Percentiles rank a stretch among this genome's conserved stretches.
Evolutionary conservation across 2,113 vertebrate genomes (phyloP).

Genomic region (Electrona antarctica): DNA sequence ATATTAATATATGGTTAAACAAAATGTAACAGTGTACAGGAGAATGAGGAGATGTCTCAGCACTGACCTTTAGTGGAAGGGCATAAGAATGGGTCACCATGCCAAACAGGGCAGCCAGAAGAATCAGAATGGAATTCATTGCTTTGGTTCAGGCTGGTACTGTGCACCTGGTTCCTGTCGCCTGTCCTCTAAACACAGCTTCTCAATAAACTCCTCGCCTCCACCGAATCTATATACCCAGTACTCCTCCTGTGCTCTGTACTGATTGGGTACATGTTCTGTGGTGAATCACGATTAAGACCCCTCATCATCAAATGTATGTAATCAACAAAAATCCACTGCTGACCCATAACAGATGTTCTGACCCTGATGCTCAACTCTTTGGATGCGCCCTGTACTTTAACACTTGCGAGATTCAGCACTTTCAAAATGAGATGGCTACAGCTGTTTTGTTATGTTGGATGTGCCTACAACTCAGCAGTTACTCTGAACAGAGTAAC

Average conservation of each 20-base stretch:
- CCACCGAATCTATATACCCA: conserved; percentile 63
- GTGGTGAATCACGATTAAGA: conserved; percentile 62
- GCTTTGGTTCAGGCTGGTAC: conserved; percentile 30
- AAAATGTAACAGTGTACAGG: not conserved
- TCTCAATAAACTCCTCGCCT: conserved; percentile 34
- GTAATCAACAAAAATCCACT: conserved; percentile 64
- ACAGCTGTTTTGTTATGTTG: conserved; percentile 44
- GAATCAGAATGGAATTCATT: conserved; percentile 59
- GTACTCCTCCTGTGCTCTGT: conserved; percentile 41
- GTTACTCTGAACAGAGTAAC: conserved; percentile 36
- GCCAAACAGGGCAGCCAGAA: conserved; percentile 55
- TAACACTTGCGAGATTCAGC: conserved; percentile 60
- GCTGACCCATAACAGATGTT: conserved; percentile 56
- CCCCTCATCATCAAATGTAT: conserved; percentile 53
- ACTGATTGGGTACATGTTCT: conserved; percentile 58
- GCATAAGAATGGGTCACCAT: conserved; percentile 52
- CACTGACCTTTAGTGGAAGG: conserved; percentile 74
- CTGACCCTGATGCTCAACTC: conserved; percentile 53
- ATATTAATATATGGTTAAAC: not conserved
- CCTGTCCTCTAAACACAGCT: conserved; percentile 23
- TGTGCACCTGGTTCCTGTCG: conserved; percentile 14
- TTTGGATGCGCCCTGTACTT: conserved; percentile 47
- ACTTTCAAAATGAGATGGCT: conserved; percentile 59
- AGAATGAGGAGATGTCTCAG: not conserved
- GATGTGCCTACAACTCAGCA: conserved; percentile 42